Conservation (phyloP, 2,113 vertebrate genomes). For the Atrichornis clamosus region DNA sequence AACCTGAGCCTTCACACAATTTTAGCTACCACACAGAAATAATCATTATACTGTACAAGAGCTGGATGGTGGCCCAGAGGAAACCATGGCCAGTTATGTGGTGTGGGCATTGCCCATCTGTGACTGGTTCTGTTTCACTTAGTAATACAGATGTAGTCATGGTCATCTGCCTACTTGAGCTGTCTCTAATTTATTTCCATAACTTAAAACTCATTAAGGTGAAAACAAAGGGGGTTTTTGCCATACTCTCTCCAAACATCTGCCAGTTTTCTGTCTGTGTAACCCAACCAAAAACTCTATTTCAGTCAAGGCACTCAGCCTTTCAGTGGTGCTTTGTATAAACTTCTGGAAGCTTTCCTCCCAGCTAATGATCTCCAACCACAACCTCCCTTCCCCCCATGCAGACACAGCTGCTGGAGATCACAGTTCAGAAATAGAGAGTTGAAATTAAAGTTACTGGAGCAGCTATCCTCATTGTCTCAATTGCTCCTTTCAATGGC, state of each 20-base stretch:
- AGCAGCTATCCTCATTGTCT: background rate
- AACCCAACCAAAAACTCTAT: background rate
- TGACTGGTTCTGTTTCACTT: background rate
- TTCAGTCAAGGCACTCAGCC: background rate
- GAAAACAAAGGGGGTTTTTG: background rate
- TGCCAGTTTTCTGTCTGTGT: background rate
- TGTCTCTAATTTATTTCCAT: background rate
- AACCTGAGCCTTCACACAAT: background rate
- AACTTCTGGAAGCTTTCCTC: background rate
- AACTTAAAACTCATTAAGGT: background rate
- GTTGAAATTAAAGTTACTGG: background rate
- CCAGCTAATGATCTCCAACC: background rate
- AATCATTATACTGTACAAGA: background rate
- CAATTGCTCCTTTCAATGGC: background rate
- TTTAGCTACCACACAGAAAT: background rate
- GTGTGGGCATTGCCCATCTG: background rate
- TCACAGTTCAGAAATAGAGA: background rate
- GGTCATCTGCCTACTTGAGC: background rate
- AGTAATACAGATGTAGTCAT: background rate
- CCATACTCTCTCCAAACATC: background rate
- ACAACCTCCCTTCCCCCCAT: background rate
- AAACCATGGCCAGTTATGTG: background rate
- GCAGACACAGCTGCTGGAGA: background rate
- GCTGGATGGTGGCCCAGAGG: background rate
- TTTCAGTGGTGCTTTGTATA: background rate